phyloP scores from a whole-genome alignment of 2,888 invertebrate genomes.

The Dyspetes luteomarginatus region DNA sequence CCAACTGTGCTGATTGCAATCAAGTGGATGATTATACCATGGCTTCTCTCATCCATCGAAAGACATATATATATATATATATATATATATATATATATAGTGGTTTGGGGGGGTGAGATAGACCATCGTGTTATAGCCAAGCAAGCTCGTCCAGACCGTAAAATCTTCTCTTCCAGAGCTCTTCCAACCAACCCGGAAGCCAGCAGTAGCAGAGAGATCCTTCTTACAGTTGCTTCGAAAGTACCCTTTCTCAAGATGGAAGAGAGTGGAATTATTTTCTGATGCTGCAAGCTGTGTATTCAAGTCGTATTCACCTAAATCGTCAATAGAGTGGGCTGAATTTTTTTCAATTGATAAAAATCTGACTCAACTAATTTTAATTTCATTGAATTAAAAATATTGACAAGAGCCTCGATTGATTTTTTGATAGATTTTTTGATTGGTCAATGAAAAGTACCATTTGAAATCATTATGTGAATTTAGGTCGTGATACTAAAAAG shows the following conservation, averaged over 20 bases:
- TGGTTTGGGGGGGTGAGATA: not conserved
- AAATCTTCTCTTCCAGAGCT: not conserved
- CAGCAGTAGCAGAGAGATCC: constrained; percentile 8
- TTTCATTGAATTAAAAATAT: no score
- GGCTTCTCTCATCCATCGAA: constrained; percentile 58
- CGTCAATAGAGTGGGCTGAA: not conserved
- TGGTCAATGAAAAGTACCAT: no score
- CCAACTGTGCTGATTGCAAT: constrained; percentile 69
- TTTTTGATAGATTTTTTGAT: no score
- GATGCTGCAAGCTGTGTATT: constrained; percentile 1
- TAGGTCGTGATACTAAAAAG: no score
- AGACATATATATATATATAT: not conserved
- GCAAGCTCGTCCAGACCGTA: constrained; percentile 21
- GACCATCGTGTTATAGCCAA: constrained; percentile 18
- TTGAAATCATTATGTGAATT: no score
- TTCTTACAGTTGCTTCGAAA: constrained; percentile 14
- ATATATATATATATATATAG: not conserved
- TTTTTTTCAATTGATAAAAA: no score
- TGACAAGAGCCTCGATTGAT: no score
- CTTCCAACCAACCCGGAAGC: constrained; percentile 15
- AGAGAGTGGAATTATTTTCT: constrained; percentile 13
- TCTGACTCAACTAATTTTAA: no score
- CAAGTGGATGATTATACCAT: constrained; percentile 67
- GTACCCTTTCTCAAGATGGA: constrained; percentile 4
- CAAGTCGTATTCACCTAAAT: constrained; percentile 16